These are phyloP conservation scores for Arbacia lixula DNA, from an alignment of 53 echinoderm and acorn worm species.

Conservation along the genomic window DNA sequence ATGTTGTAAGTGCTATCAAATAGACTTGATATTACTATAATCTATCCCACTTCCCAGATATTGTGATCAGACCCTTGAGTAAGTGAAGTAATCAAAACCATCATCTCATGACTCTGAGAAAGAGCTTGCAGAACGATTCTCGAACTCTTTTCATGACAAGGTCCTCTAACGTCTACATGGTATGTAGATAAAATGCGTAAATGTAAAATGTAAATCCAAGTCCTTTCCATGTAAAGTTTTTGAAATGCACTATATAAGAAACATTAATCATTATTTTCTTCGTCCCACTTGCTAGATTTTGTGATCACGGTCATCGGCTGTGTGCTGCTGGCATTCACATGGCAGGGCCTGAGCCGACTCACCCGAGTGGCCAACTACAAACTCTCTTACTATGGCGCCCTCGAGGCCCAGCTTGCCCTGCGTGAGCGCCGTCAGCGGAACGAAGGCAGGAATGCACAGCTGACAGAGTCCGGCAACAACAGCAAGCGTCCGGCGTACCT, in stretches of 20 bases:
- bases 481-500: slow-evolving; percentile 39
- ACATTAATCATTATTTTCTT: neutral
- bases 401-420: slow-evolving; percentile 27
- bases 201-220: too few species aligned
- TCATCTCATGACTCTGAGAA: too few species aligned
- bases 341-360: slow-evolving; percentile 42
- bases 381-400: slow-evolving; percentile 16
- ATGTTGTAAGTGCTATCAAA: too few species aligned
- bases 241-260: too few species aligned
- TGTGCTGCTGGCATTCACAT: slow-evolving; percentile 4
- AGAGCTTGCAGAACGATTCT: too few species aligned
- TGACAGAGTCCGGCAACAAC: neutral
- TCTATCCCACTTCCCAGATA: too few species aligned
- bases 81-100: neutral
- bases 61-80: too few species aligned
- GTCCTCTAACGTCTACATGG: too few species aligned
- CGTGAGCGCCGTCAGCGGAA: slow-evolving; percentile 13
- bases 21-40: too few species aligned
- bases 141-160: too few species aligned
- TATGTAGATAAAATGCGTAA: too few species aligned
- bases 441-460: neutral
- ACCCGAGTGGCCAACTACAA: slow-evolving; percentile 7
- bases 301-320: slow-evolving; percentile 19
- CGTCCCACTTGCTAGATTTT: slow-evolving; percentile 32
- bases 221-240: too few species aligned